Evolutionary conservation across 2,797 vertebrate species (phyloP).

Genomic region (Aldrovandia affinis): DNA sequence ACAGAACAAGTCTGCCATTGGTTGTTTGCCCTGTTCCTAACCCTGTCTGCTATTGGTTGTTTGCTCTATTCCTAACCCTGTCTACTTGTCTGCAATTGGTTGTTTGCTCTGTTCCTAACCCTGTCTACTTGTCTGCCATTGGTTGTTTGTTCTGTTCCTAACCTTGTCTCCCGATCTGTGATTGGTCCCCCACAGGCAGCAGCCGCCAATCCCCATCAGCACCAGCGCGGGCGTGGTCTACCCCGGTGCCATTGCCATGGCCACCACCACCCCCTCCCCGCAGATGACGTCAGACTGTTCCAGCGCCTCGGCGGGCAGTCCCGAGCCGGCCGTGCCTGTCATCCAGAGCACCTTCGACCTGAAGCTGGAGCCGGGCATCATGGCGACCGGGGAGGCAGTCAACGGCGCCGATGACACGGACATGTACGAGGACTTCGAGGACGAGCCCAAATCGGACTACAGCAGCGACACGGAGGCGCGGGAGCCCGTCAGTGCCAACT

Average conservation of each 20-base stretch:
- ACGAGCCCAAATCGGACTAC: slow-evolving; percentile 99
- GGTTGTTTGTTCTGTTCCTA: not conserved
- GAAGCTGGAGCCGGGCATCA: slow-evolving; percentile 88
- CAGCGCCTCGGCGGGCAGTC: slow-evolving; percentile 94
- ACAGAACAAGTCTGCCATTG: not conserved
- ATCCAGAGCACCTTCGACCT: slow-evolving; percentile 98
- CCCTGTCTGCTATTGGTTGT: slow-evolving; percentile 14
- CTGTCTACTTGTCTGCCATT: too few species aligned
- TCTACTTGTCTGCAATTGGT: slow-evolving; percentile 24
- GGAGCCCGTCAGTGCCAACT: slow-evolving; percentile 95
- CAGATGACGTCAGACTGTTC: slow-evolving; percentile 99
- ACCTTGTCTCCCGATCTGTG: slow-evolving; percentile 3
- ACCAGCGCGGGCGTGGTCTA: slow-evolving; percentile 94
- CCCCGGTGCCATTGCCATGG: slow-evolving; percentile 95
- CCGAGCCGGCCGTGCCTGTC: slow-evolving; percentile 95
- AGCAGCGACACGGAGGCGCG: slow-evolving; percentile 97
- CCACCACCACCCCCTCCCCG: slow-evolving; percentile 92
- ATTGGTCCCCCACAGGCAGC: slow-evolving; percentile 72
- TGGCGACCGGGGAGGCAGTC: slow-evolving; percentile 82
- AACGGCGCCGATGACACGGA: slow-evolving; percentile 97
- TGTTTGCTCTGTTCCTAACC: not conserved
- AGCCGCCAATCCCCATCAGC: slow-evolving; percentile 94
- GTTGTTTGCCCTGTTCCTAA: not conserved
- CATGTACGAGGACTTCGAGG: slow-evolving; percentile 98
- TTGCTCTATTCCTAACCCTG: slow-evolving; percentile 32